Conservation (phyloP, 2,888 invertebrate species). For the Dromius quadrimaculatus region DNA sequence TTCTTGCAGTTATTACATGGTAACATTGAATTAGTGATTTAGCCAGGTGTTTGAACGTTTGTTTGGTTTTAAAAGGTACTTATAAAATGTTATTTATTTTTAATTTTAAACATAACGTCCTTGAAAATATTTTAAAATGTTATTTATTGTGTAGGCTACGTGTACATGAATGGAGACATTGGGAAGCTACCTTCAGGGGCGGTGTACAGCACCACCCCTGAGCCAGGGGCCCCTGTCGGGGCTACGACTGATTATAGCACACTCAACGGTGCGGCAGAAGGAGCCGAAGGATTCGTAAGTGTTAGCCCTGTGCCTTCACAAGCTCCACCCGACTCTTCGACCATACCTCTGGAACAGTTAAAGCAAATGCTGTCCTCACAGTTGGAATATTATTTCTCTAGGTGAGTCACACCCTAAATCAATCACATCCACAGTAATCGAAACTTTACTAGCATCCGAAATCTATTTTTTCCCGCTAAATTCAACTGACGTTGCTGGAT, state of each 20-base stretch:
- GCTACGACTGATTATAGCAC: conserved; percentile 61
- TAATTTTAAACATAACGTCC: conserved; percentile 5
- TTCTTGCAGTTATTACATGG: conserved; percentile 46
- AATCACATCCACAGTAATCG: no score
- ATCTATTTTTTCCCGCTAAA: no score
- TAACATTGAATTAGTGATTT: conserved; percentile 49
- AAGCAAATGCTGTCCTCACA: conserved; percentile 84
- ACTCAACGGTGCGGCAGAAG: conserved; percentile 65
- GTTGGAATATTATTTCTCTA: conserved; percentile 91
- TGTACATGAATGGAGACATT: conserved; percentile 88
- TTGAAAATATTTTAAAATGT: no score
- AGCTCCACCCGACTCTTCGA: conserved; percentile 67
- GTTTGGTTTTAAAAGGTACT: conserved; percentile 29
- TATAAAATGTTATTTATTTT: conserved; percentile 15
- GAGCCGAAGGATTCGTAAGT: conserved; percentile 62
- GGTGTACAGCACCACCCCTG: conserved; percentile 78
- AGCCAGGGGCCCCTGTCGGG: conserved; percentile 68
- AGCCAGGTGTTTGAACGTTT: conserved; percentile 35
- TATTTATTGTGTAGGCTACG: conserved; percentile 71
- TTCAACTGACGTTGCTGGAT: no score
- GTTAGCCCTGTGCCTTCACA: conserved; percentile 66
- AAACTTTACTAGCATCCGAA: no score
- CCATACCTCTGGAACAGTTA: conserved; percentile 79
- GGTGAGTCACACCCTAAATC: conserved; percentile 68
- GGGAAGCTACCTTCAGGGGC: conserved; percentile 80